Base-by-base conservation (phyloP, 1,140 invertebrate genomes). In the Lanistes nyassanus region DNA sequence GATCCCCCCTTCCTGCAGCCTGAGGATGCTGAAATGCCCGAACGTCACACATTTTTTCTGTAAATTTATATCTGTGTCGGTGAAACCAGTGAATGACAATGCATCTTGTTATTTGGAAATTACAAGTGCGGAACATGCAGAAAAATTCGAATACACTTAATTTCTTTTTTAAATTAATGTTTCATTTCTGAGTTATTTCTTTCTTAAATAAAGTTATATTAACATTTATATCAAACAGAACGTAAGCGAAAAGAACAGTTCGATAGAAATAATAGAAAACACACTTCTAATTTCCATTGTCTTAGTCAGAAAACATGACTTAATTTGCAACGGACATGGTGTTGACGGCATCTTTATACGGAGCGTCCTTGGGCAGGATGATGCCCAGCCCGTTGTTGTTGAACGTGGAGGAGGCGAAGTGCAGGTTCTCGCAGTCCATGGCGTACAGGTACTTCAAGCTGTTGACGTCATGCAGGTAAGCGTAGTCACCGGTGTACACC, bases 1-100 rank as follows among this genome's bases (percentile, higher is more conserved):
- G 58, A 85, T 67, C 7, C 84, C 84, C 9, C 80, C 80, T 69
- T 85, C 82, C 60, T 81, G 80, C 76, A 85, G 82, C 21, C 78
- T 75, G 51, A 83, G 79, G 29, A 85, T 83, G 69, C 83, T 84
- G 69, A 47, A 47, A 47, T 70, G 68, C 51, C 6, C 62, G 39
- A 11, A 62, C n/a, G 9, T 26, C 5, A 66, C 31, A 29, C 16
- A 13, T 19, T 36, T 11, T 9, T 36, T 66, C n/a, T n/a, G 16
- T 36, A 9, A 9, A 21, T 23, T 11, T 62, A 62, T 23, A 29
- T 11, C 9, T 62, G 60, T 11, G 16, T 62, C 11, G 60, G 16
- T 62, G 16, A 23, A 23, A 11, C 9, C 9, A 29, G 29, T 62
- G 9, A 11, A 16, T 23, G 19, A 11, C 29, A 23, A 19, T 29